phyloP scores from a whole-genome alignment of 2,797 vertebrate species.

The Girardinus metallicus region DNA sequence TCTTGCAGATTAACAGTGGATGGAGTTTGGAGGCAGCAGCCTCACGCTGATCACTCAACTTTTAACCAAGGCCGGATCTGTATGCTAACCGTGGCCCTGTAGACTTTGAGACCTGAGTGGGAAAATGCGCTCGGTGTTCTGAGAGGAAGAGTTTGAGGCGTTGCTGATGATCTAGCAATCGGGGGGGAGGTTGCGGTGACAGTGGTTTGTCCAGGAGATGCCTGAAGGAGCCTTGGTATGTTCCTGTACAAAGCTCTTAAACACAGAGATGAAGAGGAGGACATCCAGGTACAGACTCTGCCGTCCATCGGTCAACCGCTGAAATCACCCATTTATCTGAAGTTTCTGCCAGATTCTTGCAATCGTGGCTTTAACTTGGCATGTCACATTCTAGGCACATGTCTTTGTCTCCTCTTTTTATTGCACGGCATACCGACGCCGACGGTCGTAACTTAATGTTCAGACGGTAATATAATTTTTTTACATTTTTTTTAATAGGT shows the following conservation, averaged over 20 bases:
- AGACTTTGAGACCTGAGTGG: slow-evolving; percentile 67
- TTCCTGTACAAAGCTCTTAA: slow-evolving; percentile 85
- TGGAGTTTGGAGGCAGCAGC: slow-evolving; percentile 59
- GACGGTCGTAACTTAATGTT: neutral
- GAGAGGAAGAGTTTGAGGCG: slow-evolving; percentile 21
- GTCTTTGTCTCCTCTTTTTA: slow-evolving; percentile 2
- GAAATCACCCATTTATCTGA: slow-evolving; percentile 22
- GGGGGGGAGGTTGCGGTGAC: slow-evolving; percentile 54
- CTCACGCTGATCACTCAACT: slow-evolving; percentile 69
- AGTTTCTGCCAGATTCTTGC: slow-evolving; percentile 9
- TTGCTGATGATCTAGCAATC: slow-evolving; percentile 47
- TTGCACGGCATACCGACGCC: neutral
- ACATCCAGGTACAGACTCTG: slow-evolving; percentile 72
- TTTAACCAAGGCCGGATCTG: slow-evolving; percentile 69
- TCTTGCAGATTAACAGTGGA: slow-evolving; percentile 79
- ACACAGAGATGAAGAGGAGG: slow-evolving; percentile 82
- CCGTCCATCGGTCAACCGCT: slow-evolving; percentile 32
- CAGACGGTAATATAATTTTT: slow-evolving; percentile 15
- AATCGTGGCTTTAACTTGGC: neutral
- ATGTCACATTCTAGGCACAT: neutral
- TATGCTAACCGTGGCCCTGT: slow-evolving; percentile 35
- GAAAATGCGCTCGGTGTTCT: slow-evolving; percentile 18
- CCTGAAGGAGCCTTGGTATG: slow-evolving; percentile 76
- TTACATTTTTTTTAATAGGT: slow-evolving; percentile 14
- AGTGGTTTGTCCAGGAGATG: slow-evolving; percentile 76